These are phyloP conservation scores for Thamnaconus septentrionalis DNA, from an alignment of 2,113 vertebrate species.

Conservation along the genomic window DNA sequence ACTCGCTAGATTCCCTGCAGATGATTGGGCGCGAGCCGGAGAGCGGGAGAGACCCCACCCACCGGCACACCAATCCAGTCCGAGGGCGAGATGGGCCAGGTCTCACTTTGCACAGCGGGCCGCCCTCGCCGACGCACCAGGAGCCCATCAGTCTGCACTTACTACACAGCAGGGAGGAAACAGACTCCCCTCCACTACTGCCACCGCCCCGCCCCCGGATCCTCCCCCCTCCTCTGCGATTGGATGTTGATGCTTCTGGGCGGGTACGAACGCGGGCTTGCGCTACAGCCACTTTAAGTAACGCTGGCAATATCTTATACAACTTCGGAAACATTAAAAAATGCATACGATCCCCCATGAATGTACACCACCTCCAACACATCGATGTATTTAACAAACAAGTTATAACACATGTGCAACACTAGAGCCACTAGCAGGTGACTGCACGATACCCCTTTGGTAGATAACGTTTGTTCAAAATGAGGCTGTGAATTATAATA, in stretches of 20 bases:
- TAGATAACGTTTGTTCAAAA: too few species aligned
- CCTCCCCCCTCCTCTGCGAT: conserved; percentile 60
- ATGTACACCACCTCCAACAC: not conserved
- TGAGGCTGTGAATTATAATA: too few species aligned
- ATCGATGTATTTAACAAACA: too few species aligned
- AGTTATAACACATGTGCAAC: too few species aligned
- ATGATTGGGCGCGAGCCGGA: conserved; percentile 57
- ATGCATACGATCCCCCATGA: too few species aligned
- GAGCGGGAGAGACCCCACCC: conserved; percentile 36
- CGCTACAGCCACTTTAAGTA: not conserved
- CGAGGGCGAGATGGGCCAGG: not conserved
- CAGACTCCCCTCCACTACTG: conserved; percentile 21
- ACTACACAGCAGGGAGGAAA: conserved; percentile 16
- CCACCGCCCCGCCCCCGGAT: conserved; percentile 30
- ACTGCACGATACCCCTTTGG: too few species aligned
- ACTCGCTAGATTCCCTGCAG: conserved; percentile 84
- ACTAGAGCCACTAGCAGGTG: too few species aligned
- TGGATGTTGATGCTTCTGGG: conserved; percentile 46
- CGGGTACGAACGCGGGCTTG: conserved; percentile 42
- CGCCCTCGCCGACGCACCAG: conserved; percentile 39
- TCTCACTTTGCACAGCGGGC: conserved; percentile 29
- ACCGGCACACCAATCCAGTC: conserved; percentile 41
- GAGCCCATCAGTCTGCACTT: conserved; percentile 52
- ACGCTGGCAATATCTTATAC: too few species aligned
- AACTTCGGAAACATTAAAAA: too few species aligned